Evolutionary conservation across 2,888 invertebrate species (phyloP), one percentile per base, ranked within the genome.

Genomic region (Mythimna pallens): DNA sequence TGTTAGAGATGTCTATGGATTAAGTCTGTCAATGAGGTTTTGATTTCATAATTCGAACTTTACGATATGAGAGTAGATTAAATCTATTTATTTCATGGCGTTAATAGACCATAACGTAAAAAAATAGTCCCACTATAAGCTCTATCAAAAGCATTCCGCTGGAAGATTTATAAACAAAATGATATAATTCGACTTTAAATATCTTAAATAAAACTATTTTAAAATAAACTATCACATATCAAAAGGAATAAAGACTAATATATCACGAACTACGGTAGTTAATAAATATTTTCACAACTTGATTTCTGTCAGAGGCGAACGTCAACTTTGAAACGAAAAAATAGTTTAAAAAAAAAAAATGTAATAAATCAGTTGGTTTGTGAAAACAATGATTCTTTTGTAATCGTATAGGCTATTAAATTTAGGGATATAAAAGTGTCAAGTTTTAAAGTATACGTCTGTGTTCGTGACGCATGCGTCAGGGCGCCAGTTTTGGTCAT

Each of bases 331-430:
- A 87, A 76, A 77, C 73, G 71, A 74, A 78, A 57, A 73, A 86
- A 74, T 63, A 62, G 84, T 52, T 50, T 1, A 79, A 77, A 87
- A 83, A 82, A 79, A 79, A 40, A 91, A 88, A 86, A 84, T 84
- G 76, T 87, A 89, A 90, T 96, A 96, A 95, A 96, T 96, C 94
- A 95, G 88, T 80, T 85, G 78, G 93, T 91, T 93, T 94, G 93
- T 90, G 92, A 94, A 95, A 95, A 96, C 96, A 96, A 93, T 92
- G 92, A 92, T 90, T 91, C 93, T 95, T 96, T 96, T 96, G 96
- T 96, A 95, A 96, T 93, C 90, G 91, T 93, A 95, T 94, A 94
- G 92, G 94, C 92, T 92, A 93, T 96, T 94, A 96, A 95, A 94
- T 92, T 91, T 91, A 84, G 88, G 89, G 87, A 90, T 91, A 91